Evolutionary conservation across 2,888 invertebrate genomes (phyloP).

Genomic region (Pachymerium ferrugineum): DNA sequence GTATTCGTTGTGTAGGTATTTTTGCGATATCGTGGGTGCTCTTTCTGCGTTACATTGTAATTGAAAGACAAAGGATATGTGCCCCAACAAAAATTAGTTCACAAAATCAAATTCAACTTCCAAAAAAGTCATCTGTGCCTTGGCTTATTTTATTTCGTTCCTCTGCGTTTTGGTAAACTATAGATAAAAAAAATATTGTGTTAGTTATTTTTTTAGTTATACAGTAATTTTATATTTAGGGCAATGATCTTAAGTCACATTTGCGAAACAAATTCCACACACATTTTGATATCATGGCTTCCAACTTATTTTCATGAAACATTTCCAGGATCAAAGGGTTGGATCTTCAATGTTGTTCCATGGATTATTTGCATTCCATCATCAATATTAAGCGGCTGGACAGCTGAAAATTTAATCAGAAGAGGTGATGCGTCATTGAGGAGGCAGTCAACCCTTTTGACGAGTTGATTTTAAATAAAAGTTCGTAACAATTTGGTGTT

Average conservation of each 20-base stretch:
- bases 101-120: background rate
- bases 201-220: background rate
- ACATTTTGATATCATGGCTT: slow-evolving; percentile 65
- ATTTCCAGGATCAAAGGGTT: slow-evolving; percentile 62
- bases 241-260: slow-evolving; percentile 65
- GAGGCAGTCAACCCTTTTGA: no score
- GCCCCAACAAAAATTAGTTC: background rate
- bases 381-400: slow-evolving; percentile 58
- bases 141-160: slow-evolving; percentile 58
- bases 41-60: slow-evolving; percentile 54
- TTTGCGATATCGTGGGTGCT: slow-evolving; percentile 57
- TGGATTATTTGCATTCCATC: slow-evolving; percentile 61
- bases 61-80: slow-evolving; percentile 41
- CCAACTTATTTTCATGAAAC: slow-evolving; percentile 68
- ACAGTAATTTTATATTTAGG: slow-evolving; percentile 50
- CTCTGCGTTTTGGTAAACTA: slow-evolving; percentile 57
- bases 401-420: slow-evolving; percentile 57
- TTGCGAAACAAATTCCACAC: slow-evolving; percentile 66
- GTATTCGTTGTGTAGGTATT: slow-evolving; percentile 47
- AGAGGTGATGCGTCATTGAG: slow-evolving; percentile 44
- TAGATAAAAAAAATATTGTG: background rate
- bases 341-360: slow-evolving; percentile 67
- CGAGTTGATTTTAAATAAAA: no score
- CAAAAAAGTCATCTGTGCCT: slow-evolving; percentile 52
- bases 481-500: no score